A percentile compares a stretch with the other conserved stretches of the same genome.
Conservation (phyloP, 2,797 vertebrate genomes). For the Cryptoblepharus egeriae region DNA sequence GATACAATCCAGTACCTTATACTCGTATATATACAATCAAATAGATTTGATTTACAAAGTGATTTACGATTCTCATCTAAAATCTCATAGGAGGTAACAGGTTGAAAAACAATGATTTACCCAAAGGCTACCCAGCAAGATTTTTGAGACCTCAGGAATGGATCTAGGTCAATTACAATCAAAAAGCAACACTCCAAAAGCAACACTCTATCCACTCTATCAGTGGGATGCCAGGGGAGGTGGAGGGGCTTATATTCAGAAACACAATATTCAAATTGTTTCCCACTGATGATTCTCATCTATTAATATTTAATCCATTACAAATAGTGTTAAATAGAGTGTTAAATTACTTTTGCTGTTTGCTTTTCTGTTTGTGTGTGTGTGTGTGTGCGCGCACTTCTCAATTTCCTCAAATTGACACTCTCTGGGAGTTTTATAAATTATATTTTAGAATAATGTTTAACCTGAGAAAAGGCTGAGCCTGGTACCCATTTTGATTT, state of each 20-base stretch:
- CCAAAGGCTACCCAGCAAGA: neutral
- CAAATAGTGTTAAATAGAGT: conserved; percentile 30
- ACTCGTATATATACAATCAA: no score
- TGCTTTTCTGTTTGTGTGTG: conserved; percentile 24
- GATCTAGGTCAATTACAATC: neutral
- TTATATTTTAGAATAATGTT: conserved; percentile 27
- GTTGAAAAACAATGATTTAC: neutral
- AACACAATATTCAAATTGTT: neutral
- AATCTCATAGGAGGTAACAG: neutral
- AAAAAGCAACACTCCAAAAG: no score
- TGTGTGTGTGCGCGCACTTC: neutral
- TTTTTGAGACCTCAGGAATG: neutral
- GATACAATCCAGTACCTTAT: no score
- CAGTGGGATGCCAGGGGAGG: neutral
- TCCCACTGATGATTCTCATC: conserved; percentile 8
- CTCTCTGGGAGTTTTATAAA: neutral
- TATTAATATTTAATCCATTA: conserved; percentile 27
- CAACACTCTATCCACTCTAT: neutral
- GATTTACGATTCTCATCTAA: neutral
- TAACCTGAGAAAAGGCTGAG: neutral
- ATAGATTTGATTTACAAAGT: no score
- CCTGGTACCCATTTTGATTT: neutral
- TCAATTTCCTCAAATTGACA: neutral
- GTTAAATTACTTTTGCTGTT: conserved; percentile 8
- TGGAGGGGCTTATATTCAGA: neutral